A percentile compares a stretch with the other conserved stretches of the same genome.
Evolutionary conservation across 2,888 invertebrate species (phyloP).

Genomic region (Torymus tubicola): DNA sequence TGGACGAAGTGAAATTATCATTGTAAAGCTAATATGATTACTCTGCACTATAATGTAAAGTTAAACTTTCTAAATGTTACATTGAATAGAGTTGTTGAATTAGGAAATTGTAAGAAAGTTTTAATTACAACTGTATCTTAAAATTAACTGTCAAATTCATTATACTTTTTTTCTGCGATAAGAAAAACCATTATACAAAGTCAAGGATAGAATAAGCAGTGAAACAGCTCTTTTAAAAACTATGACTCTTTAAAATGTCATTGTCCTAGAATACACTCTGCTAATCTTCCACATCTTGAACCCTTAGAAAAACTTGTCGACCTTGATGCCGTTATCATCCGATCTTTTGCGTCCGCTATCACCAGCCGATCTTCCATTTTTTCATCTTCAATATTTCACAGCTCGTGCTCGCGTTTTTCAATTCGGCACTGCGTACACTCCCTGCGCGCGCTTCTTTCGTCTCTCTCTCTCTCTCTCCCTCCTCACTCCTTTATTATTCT

Average conservation of each 20-base stretch:
- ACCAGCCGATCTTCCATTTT: slow-evolving; percentile 13
- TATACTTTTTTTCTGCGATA: too few species aligned
- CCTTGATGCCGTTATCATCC: too few species aligned
- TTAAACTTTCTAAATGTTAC: not conserved
- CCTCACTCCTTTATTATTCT: not conserved
- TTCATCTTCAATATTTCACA: slow-evolving; percentile 28
- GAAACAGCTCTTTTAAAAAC: too few species aligned
- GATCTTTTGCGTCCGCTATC: not conserved
- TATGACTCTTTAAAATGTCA: too few species aligned
- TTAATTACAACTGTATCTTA: too few species aligned
- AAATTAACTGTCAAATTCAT: too few species aligned
- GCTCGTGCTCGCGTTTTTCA: slow-evolving; percentile 4
- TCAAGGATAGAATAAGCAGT: too few species aligned
- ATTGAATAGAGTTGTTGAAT: not conserved
- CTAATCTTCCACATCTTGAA: too few species aligned
- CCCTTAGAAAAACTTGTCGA: too few species aligned
- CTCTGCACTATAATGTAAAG: not conserved
- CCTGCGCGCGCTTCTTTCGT: not conserved
- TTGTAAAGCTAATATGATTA: slow-evolving; percentile 15
- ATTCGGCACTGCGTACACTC: not conserved
- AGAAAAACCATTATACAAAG: too few species aligned
- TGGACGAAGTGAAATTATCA: not conserved
- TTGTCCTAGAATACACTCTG: too few species aligned
- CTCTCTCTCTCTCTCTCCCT: not conserved
- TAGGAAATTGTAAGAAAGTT: not conserved